These are phyloP conservation scores for Trididemnum clinides DNA, from an alignment of 23 tunicate species.

Conservation along the genomic window DNA sequence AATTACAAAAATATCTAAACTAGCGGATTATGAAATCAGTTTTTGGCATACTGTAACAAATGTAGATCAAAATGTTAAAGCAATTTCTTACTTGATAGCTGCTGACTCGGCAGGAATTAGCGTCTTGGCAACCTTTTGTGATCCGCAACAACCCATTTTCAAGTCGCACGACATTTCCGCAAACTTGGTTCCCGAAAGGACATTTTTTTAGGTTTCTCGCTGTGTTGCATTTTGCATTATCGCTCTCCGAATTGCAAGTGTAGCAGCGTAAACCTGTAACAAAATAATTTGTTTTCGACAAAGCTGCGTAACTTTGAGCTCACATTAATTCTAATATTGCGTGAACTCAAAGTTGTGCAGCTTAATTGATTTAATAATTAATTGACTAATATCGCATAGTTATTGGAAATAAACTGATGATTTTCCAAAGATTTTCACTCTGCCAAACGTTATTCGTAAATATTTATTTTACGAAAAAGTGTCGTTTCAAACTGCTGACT, in stretches of 20 bases:
- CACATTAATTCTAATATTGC: too few relatives aligned
- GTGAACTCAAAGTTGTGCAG: too few relatives aligned
- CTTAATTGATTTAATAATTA: too few relatives aligned
- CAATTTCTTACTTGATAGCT: slow-evolving; percentile 45
- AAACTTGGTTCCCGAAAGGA: slow-evolving; percentile 12
- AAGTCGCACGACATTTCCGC: slow-evolving; percentile 51
- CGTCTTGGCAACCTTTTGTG: slow-evolving; percentile 49
- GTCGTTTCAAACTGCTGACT: too few relatives aligned
- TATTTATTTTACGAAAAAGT: too few relatives aligned
- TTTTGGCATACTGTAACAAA: neutral
- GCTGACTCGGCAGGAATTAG: slow-evolving; percentile 26
- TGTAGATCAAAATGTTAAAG: neutral
- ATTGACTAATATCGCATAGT: too few relatives aligned
- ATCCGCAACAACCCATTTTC: slow-evolving; percentile 48
- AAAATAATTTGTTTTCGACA: too few relatives aligned
- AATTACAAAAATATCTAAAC: neutral
- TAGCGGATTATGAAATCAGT: neutral
- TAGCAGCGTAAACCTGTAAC: slow-evolving; percentile 45
- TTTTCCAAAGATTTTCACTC: too few relatives aligned
- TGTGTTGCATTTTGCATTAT: slow-evolving; percentile 39
- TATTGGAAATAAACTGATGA: too few relatives aligned
- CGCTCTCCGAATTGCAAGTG: slow-evolving; percentile 34
- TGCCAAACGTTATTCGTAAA: too few relatives aligned
- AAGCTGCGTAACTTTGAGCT: too few relatives aligned
- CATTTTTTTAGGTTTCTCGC: neutral